Evolutionary conservation across 2,888 invertebrate genomes (phyloP).

Genomic region (Scelioninae gen. 2): DNA sequence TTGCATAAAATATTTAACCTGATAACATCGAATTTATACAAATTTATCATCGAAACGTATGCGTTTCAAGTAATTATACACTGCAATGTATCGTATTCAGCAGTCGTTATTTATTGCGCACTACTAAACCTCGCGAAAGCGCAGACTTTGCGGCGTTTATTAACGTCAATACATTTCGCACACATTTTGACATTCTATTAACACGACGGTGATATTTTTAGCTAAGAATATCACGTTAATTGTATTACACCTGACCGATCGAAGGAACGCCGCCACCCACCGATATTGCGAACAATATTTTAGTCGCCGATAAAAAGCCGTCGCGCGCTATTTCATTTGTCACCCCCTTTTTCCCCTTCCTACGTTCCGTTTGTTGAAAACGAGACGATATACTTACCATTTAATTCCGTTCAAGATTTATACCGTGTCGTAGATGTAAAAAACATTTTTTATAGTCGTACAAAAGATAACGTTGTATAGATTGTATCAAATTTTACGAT

Average conservation of each 20-base stretch:
- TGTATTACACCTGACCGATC: background rate
- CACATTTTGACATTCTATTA: slow-evolving; percentile 49
- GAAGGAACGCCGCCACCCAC: background rate
- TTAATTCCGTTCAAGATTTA: slow-evolving; percentile 27
- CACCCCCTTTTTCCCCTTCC: too few species aligned
- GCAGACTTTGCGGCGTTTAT: slow-evolving; percentile 42
- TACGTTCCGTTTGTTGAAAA: too few species aligned
- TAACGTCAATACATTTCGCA: slow-evolving; percentile 46
- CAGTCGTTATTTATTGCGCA: slow-evolving; percentile 47
- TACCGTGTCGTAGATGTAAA: slow-evolving; percentile 27
- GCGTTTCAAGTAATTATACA: slow-evolving; percentile 51
- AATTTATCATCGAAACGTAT: slow-evolving; percentile 53
- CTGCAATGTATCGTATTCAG: slow-evolving; percentile 35
- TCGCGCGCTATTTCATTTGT: background rate
- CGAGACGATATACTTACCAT: slow-evolving; percentile 17
- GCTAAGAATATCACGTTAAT: slow-evolving; percentile 23
- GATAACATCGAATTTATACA: slow-evolving; percentile 53
- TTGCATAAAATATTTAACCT: slow-evolving; percentile 52
- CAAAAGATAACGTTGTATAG: slow-evolving; percentile 23
- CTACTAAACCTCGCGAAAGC: slow-evolving; percentile 28
- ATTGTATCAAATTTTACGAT: slow-evolving; percentile 50
- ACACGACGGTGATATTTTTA: slow-evolving; percentile 33
- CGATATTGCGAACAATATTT: background rate
- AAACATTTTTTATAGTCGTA: slow-evolving; percentile 28
- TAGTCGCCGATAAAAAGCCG: background rate